Evolutionary conservation across 2,888 invertebrate species (phyloP).

Genomic region (Diploptera punctata): DNA sequence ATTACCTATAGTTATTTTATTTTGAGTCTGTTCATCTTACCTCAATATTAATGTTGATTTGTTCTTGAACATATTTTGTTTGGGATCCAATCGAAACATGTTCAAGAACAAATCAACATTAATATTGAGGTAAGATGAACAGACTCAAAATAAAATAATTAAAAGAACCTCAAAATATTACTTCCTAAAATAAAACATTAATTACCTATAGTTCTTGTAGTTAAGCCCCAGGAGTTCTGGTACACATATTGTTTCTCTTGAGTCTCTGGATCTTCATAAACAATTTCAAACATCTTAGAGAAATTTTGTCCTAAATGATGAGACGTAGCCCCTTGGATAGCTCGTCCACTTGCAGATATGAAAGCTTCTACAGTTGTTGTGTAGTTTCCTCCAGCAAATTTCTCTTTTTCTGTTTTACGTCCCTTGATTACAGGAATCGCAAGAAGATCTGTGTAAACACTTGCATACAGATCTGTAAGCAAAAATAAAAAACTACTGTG

Average conservation of each 20-base stretch:
- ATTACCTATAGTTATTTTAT: too few relatives aligned
- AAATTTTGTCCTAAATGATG: conserved; percentile 99
- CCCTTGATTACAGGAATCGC: conserved; percentile 97
- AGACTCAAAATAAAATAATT: too few relatives aligned
- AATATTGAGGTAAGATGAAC: too few relatives aligned
- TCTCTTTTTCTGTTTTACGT: conserved; percentile 97
- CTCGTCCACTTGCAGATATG: conserved; percentile 91
- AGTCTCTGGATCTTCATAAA: conserved; percentile 91
- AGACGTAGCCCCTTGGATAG: conserved; percentile 93
- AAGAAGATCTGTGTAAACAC: conserved; percentile 87
- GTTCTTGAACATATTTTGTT: too few relatives aligned
- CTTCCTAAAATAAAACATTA: too few relatives aligned
- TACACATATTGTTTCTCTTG: conserved; percentile 87
- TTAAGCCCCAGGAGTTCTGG: conserved; percentile 99
- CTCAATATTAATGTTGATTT: too few relatives aligned
- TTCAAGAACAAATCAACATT: too few relatives aligned
- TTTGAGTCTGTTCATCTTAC: too few relatives aligned
- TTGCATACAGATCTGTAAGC: conserved; percentile 83
- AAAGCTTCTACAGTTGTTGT: conserved; percentile 98
- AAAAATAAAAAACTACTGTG: too few relatives aligned
- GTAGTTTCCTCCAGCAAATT: conserved; percentile 97
- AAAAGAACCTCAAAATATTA: too few relatives aligned
- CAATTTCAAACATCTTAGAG: conserved; percentile 98
- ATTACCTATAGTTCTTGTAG: conserved; percentile 93
- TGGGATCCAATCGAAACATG: too few relatives aligned